Evolutionary conservation across 1,140 invertebrate genomes (phyloP).

Genomic region (Cydia fagiglandana): DNA sequence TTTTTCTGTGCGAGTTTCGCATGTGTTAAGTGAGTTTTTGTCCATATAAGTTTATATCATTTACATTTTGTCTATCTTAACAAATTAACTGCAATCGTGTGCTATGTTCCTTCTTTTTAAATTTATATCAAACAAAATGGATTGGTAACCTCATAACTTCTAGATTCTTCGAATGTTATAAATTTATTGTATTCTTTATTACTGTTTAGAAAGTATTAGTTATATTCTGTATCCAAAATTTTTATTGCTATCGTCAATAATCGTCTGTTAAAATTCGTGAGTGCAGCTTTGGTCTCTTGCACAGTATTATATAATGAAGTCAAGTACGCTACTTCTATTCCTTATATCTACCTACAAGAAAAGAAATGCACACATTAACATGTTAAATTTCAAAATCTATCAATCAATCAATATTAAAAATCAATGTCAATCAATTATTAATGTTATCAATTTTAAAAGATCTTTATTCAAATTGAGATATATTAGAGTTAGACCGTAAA

Average conservation of each 20-base stretch:
- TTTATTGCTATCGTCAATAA: not conserved
- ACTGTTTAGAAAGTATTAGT: not conserved
- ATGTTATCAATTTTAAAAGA: too few species aligned
- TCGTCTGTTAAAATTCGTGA: not conserved
- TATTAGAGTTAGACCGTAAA: too few species aligned
- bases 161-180: not conserved
- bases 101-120: not conserved
- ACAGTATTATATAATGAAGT: constrained; percentile 8
- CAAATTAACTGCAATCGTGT: not conserved
- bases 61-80: not conserved
- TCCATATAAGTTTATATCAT: not conserved
- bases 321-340: not conserved
- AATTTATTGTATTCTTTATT: not conserved
- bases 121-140: not conserved
- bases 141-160: not conserved
- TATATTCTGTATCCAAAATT: not conserved
- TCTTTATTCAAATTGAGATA: too few species aligned
- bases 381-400: too few species aligned
- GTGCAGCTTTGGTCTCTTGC: not conserved
- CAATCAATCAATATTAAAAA: too few species aligned
- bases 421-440: too few species aligned
- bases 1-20: constrained; percentile 10
- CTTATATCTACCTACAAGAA: too few species aligned
- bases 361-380: not conserved
- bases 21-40: constrained; percentile 20